phyloP scores from a whole-genome alignment of 2,113 vertebrate genomes.

The Phylloscopus trochiloides region DNA sequence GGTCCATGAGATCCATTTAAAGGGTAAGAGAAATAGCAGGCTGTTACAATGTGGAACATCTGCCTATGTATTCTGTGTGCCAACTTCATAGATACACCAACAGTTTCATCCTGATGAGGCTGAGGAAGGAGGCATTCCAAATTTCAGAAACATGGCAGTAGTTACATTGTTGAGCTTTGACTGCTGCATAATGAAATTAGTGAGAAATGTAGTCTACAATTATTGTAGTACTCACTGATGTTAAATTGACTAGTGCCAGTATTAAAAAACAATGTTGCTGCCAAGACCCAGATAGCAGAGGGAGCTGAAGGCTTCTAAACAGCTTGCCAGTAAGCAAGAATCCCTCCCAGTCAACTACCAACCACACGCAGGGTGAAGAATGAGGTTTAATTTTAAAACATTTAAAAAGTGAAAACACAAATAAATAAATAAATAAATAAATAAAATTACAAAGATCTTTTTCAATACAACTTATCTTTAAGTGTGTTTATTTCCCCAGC shows the following conservation, averaged over 20 bases:
- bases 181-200: neutral
- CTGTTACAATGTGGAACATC: neutral
- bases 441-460: neutral
- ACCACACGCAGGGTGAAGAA: rapidly evolving
- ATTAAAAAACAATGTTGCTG: neutral
- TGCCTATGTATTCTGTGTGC: neutral
- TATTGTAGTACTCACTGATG: neutral
- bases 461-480: neutral
- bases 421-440: neutral
- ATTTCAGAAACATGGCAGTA: neutral
- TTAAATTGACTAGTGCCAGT: neutral
- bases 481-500: neutral
- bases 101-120: neutral
- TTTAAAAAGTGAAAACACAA: neutral
- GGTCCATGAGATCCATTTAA: neutral
- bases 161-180: neutral
- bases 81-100: neutral
- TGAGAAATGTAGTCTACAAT: neutral
- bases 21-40: neutral
- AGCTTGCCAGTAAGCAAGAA: neutral
- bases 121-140: rapidly evolving
- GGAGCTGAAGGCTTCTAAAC: neutral
- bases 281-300: neutral
- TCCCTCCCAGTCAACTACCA: neutral
- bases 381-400: neutral